Percentiles rank a stretch among this genome's conserved stretches.
These are phyloP conservation scores for Orientallactaga sibirica DNA, from an alignment of 2,797 vertebrate species.

Conservation along the genomic window DNA sequence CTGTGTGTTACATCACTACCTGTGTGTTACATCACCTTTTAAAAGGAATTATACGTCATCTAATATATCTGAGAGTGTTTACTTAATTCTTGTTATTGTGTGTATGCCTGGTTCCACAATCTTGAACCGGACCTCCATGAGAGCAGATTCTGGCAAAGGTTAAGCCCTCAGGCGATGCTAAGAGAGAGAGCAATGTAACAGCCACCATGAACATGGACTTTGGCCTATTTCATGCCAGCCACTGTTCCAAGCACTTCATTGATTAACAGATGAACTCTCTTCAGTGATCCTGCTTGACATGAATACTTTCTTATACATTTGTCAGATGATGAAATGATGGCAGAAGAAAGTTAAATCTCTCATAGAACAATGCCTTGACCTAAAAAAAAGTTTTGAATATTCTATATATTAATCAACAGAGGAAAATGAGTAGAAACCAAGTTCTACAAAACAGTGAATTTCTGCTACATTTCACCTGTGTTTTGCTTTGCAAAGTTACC, in stretches of 20 bases:
- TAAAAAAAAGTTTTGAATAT: neutral
- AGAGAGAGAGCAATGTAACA: neutral
- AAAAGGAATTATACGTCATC: neutral
- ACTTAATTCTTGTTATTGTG: neutral
- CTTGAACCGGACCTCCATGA: neutral
- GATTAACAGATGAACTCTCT: conserved; percentile 17
- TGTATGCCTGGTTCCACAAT: neutral
- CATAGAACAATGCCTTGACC: neutral
- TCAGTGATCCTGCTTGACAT: neutral
- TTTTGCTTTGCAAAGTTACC: conserved; percentile 42
- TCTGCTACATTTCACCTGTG: neutral
- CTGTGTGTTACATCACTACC: neutral
- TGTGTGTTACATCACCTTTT: neutral
- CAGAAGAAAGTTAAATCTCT: neutral
- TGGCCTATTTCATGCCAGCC: neutral
- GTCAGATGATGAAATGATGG: neutral
- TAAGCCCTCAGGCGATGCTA: neutral
- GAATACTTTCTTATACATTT: neutral
- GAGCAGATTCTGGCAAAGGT: neutral
- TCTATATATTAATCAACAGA: neutral
- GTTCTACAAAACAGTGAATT: neutral
- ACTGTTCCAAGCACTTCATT: neutral
- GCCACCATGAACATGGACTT: neutral
- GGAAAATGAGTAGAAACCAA: neutral
- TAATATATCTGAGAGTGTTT: neutral